These are phyloP conservation scores for Aramus guarauna DNA, from an alignment of 2,113 vertebrate species.

Conservation along the genomic window DNA sequence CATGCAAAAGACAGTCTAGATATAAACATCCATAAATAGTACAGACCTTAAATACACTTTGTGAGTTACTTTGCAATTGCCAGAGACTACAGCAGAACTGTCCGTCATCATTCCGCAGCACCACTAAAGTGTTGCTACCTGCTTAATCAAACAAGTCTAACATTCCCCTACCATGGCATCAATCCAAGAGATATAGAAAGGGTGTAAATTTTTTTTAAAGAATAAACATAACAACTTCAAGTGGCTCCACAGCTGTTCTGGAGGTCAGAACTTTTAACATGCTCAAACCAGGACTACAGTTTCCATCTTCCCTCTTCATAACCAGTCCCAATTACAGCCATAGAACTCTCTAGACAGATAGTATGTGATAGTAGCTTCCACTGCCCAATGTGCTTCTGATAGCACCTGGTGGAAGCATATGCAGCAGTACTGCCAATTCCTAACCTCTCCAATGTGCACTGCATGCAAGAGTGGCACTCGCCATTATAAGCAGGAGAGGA, in stretches of 20 bases:
- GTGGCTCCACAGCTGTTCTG: not conserved
- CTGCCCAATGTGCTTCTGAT: accelerated
- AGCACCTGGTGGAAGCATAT: not conserved
- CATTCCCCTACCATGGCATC: too few relatives aligned
- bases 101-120: too few relatives aligned
- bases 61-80: not conserved
- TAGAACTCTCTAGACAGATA: not conserved
- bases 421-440: not conserved
- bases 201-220: not conserved
- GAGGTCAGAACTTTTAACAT: not conserved
- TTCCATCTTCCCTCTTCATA: not conserved
- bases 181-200: not conserved
- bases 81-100: not conserved
- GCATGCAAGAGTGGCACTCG: not conserved
- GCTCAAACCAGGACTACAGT: not conserved
- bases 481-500: not conserved
- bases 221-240: not conserved
- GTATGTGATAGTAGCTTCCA: not conserved
- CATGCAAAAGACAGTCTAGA: not conserved
- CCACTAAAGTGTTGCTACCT: not conserved
- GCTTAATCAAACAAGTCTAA: not conserved
- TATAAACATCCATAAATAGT: not conserved
- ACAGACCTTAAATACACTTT: not conserved
- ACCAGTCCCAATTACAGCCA: not conserved
- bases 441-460: not conserved